Evolutionary conservation across 2,888 invertebrate genomes (phyloP), one percentile per base, ranked within the genome.

Genomic region (Plebejus anna): DNA sequence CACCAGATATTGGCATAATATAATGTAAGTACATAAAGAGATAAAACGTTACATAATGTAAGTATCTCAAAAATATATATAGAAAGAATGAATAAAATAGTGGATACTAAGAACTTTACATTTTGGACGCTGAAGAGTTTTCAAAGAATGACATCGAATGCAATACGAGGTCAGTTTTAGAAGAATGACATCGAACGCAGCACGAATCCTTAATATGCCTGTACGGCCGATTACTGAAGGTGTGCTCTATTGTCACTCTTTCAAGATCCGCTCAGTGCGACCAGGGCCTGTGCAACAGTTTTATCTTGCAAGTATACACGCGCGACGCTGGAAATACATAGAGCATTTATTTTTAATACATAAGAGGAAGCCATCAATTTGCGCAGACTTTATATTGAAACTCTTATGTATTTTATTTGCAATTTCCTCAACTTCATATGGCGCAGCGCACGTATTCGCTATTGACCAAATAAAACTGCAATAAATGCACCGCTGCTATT

Each of bases 341-440:
- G 47, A 73, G 55, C 51, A 55, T 73, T 51, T 73, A 73, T 73
- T 55, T 72, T 55, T 73, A 73, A 73, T 73, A 55, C 73, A 55
- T 51, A 28, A 55, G 13, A 73, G 73, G 73, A 73, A 73, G 73
- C 51, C 28, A 55, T 51, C 73, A 73, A 73, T 73, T 55, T 42
- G 42, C n/a, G 42, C 42, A 1, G 71, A 42, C 38, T 71, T 42
- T 71, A 71, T 42, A 71, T 38, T 70, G 70, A 38, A 42, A 22
- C n/a, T n/a, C 42, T 66, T 66, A 16, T 66, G 32, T 32, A 66
- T 36, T 66, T 71, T 71, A 71, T 71, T 71, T 71, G 42, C 42
- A 7, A 38, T 42, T 71, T 71, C 7, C 38, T 42, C 71, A 22
- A 42, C 42, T 16, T 71, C 4, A 22, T 38, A 38, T 22, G 38